Evolutionary conservation across 2,888 invertebrate species (phyloP).

Genomic region (Macrosiphum euphorbiae): DNA sequence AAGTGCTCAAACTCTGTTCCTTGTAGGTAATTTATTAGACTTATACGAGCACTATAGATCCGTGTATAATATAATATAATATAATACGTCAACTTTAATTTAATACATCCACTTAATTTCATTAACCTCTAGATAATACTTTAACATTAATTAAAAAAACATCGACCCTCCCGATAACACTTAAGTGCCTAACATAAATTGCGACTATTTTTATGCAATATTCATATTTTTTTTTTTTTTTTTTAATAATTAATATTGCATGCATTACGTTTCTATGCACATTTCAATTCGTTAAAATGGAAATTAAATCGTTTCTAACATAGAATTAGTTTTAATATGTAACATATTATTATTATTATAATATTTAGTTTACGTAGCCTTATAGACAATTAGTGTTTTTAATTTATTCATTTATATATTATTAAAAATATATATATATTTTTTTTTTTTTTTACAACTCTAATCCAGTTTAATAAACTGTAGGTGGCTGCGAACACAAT

Average conservation of each 20-base stretch:
- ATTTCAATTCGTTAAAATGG: background rate
- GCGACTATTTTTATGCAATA: background rate
- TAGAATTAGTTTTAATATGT: background rate
- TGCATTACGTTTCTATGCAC: constrained; percentile 8
- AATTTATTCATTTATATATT: constrained; percentile 4
- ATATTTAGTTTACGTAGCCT: constrained; percentile 18
- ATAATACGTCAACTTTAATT: constrained; percentile 40
- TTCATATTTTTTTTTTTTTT: background rate
- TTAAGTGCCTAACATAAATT: background rate
- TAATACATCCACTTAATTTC: constrained; percentile 1
- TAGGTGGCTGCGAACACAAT: constrained; percentile 31
- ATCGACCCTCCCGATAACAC: constrained; percentile 14
- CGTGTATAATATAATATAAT: constrained; percentile 8
- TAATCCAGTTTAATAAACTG: background rate
- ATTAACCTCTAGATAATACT: constrained; percentile 5
- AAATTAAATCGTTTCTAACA: constrained; percentile 31
- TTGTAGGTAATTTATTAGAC: constrained; percentile 42
- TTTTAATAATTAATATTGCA: constrained; percentile 20
- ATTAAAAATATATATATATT: background rate
- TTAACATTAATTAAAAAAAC: constrained; percentile 28
- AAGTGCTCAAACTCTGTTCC: constrained; percentile 26
- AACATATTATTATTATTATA: background rate
- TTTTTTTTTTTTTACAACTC: constrained; percentile 23
- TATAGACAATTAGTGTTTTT: constrained; percentile 18
- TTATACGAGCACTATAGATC: background rate